Evolutionary conservation across 2,113 vertebrate species (phyloP).

Genomic region (Syrrhaptes paradoxus): DNA sequence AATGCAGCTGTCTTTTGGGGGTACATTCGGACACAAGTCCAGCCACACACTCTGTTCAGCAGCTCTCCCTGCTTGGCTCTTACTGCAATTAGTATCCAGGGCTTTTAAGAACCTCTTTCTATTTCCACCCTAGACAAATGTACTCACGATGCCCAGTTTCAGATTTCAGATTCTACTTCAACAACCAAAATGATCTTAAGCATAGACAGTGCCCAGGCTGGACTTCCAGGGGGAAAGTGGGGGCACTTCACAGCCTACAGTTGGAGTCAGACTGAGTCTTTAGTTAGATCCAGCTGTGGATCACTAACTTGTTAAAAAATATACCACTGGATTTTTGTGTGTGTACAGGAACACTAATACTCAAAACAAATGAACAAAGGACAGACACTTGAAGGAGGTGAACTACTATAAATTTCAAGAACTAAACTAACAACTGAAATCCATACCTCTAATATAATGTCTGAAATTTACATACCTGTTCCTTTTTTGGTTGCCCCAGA

Average conservation of each 20-base stretch:
- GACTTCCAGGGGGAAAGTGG: background rate
- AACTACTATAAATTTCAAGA: background rate
- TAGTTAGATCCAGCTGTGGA: background rate
- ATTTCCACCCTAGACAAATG: background rate
- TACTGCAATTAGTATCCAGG: background rate
- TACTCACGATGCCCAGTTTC: background rate
- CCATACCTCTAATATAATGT: background rate
- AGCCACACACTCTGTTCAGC: background rate
- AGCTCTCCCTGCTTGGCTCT: background rate
- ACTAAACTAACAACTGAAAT: background rate
- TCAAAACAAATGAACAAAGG: background rate
- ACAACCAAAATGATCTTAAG: background rate
- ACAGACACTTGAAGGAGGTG: background rate
- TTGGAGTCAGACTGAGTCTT: background rate
- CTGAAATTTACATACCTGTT: constrained; percentile 84
- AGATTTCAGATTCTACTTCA: background rate
- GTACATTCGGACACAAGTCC: background rate
- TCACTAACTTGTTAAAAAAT: constrained; percentile 29
- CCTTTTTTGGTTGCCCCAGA: constrained; percentile 96
- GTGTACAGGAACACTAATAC: background rate
- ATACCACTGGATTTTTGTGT: background rate
- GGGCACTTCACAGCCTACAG: background rate
- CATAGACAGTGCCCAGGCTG: background rate
- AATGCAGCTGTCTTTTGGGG: background rate
- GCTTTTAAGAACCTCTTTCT: background rate